Base-by-base conservation (phyloP, 2,797 vertebrate genomes). In the Parambassis ranga region DNA sequence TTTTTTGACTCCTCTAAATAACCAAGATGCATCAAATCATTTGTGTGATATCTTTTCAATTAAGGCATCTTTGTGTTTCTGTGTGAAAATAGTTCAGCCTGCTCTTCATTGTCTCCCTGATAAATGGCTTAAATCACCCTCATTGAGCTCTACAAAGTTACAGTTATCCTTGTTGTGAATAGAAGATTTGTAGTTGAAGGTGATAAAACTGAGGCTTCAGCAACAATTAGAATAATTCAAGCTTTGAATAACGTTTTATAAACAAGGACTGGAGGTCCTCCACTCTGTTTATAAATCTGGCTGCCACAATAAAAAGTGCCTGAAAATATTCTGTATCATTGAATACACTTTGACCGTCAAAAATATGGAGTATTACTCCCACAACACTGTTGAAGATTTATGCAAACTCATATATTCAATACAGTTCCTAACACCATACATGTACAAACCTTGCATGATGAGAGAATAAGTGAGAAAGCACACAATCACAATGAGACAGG, bases 351-450 rank as follows among this genome's bases (percentile, higher is more conserved):
- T 38, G 55, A 68, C 71, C 74, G 37, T 46, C 35, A 47, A 66
- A 46, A 75, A 79, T 77, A 61, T 65, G 36, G 30, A 53, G 30
- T 35, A 31, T 74, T 70, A 64, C 48, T 71, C 51, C 61, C 65
- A 57, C 56, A n/a, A 64, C 28, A 1, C 11, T 65, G 50, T 49
- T 58, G 53, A 52, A 49, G 15, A 55, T 60, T 39, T 65, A 72
- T 64, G 15, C 58, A 64, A 70, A 52, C 30, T 37, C n/a, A n/a
- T n/a, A n/a, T n/a, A n/a, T n/a, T 24, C 23, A 44, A 23, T n/a
- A 42, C 18, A 58, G 23, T 24, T 8, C 30, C 35, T 13, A 26
- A 27, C 52, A 10, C 24, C 24, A 6, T 19, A 30, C 59, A 42
- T 37, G 24, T 31, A 24, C 32, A 46, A 27, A 60, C 59, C 31